Percentiles rank a stretch among this genome's conserved stretches.
phyloP scores from a whole-genome alignment of 1,140 invertebrate species.

The Apis cerana region DNA sequence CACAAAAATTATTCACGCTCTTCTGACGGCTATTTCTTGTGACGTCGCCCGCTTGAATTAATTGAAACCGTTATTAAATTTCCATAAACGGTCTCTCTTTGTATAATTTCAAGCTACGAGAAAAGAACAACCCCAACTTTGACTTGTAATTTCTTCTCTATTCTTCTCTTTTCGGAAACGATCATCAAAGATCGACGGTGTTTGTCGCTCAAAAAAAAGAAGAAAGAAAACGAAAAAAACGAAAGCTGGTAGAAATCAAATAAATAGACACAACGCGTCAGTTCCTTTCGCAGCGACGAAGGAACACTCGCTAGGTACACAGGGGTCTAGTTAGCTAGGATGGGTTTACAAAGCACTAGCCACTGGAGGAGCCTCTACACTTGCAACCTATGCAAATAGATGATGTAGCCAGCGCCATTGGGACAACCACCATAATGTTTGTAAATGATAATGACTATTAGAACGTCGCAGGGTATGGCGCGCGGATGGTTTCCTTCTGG shows the following conservation, averaged over 20 bases:
- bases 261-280: slow-evolving; percentile 1
- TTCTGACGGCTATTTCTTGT: no score
- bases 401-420: slow-evolving; percentile 33
- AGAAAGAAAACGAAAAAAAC: not conserved
- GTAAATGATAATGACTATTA: slow-evolving; percentile 72
- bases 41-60: not conserved
- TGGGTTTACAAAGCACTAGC: slow-evolving; percentile 61
- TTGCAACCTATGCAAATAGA: slow-evolving; percentile 64
- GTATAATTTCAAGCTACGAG: no score
- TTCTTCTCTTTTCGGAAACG: not conserved
- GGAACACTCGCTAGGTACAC: slow-evolving; percentile 47
- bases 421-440: slow-evolving; percentile 53
- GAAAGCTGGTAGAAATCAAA: slow-evolving; percentile 20
- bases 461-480: slow-evolving; percentile 48
- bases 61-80: not conserved
- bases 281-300: slow-evolving; percentile 19
- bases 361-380: slow-evolving; percentile 58
- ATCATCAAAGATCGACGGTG: not conserved
- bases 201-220: not conserved
- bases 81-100: not conserved
- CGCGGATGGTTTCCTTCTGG: slow-evolving; percentile 34
- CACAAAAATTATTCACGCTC: not conserved
- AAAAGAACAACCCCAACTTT: not conserved
- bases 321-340: slow-evolving; percentile 57
- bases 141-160: not conserved